Base-by-base conservation (phyloP, 2,113 vertebrate genomes). In the Thamnophis sirtalis region DNA sequence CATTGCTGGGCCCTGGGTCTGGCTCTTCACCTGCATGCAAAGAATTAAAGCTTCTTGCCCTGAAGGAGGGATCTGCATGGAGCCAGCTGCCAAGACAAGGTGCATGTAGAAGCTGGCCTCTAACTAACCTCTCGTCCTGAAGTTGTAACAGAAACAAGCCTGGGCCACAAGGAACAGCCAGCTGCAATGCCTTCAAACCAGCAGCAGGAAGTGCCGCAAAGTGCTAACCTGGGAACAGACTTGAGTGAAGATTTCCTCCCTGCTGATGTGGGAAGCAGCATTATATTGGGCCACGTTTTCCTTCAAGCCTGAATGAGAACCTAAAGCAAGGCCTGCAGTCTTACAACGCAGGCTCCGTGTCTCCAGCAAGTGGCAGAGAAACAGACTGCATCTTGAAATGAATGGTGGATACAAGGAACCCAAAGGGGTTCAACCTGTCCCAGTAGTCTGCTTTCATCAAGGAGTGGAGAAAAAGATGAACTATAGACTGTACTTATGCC, bases 11-110 rank as follows among this genome's bases (percentile, higher is more conserved):
- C 26, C 38, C 54, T 9, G 19, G 43, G 51, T 28, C 63, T 3
- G 91, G n/a, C 91, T 89, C 58, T 38, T 28, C 53, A 24, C 58
- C 54, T 85, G 91, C 91, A 92, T 92, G 91, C 87, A 26, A 89
- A 50, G 54, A 50, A 58, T 50, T 33, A 10, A 48, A 55, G 50
- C 87, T 51, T 84, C 84, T 33, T 60, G 43, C 87, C 73, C 86
- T 9, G 4, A 48, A 8, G 91, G 56, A 87, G 33, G 13, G 43
- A 80, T 9, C 91, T 88, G 91, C 91, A 92, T 88, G 91, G 86
- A 68, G 91, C 51, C 90, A 55, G 63, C 53, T 24, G 6, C 58
- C 60, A 13, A 87, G 58, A 43, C 26, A 89, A 50, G 55, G 55
- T 60, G 87, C 43, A 60, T 26, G 88, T 24, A 17, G 88, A 89